These are phyloP conservation scores for Donacobius atricapilla DNA, from an alignment of 2,113 vertebrate genomes.

Conservation along the genomic window DNA sequence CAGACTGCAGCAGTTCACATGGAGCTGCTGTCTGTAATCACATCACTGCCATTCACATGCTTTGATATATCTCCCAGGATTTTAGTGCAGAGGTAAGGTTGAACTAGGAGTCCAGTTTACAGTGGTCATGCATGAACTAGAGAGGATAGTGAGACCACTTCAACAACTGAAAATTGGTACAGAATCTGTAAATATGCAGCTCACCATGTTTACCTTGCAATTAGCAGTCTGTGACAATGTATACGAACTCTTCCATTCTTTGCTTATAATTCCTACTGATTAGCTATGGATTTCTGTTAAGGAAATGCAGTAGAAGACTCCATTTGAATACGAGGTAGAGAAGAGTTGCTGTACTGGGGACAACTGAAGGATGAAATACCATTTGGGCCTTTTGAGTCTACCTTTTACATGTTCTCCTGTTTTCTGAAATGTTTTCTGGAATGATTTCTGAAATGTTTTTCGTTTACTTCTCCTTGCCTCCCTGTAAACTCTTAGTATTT, in stretches of 20 bases:
- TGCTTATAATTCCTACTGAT: neutral
- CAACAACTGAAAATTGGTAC: neutral
- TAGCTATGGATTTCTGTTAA: neutral
- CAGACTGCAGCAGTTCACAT: fast-evolving
- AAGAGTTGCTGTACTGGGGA: neutral
- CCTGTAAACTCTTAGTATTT: neutral
- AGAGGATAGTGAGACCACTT: neutral
- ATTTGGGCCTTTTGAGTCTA: neutral
- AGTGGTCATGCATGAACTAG: neutral
- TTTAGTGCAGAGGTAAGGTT: neutral
- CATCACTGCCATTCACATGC: fast-evolving
- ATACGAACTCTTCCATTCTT: neutral
- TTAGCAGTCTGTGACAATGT: neutral
- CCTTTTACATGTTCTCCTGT: neutral
- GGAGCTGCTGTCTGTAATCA: neutral
- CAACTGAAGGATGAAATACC: neutral
- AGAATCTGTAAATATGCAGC: neutral
- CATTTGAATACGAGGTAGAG: neutral
- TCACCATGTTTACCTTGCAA: neutral
- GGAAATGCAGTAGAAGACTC: neutral
- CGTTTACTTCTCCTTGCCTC: neutral
- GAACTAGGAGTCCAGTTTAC: neutral
- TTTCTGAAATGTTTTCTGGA: neutral
- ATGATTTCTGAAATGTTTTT: neutral
- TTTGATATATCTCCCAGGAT: neutral